A percentile compares a stretch with the other conserved stretches of the same genome.
Conservation (phyloP, 2,888 invertebrate genomes). For the Trachelus troglodyta region DNA sequence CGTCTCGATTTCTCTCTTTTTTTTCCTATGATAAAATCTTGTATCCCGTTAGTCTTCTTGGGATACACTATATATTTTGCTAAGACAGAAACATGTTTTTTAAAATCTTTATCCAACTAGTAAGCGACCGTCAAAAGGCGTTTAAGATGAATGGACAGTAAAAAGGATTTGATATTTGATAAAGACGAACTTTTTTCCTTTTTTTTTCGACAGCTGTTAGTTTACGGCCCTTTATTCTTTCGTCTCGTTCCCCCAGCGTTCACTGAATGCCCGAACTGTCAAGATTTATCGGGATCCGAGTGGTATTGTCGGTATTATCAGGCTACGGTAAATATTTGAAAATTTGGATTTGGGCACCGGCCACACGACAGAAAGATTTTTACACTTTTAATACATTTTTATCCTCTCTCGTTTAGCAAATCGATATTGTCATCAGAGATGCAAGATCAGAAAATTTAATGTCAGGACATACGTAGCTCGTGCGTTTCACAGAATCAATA, state of each 20-base stretch:
- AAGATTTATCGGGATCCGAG: slow-evolving; percentile 27
- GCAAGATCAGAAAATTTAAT: neutral
- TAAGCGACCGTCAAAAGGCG: neutral
- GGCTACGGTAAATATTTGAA: slow-evolving; percentile 41
- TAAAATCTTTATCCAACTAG: too few relatives aligned
- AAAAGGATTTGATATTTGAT: slow-evolving; percentile 5
- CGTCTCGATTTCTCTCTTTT: neutral
- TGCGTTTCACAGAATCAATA: neutral
- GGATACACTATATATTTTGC: neutral
- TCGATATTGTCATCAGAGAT: neutral
- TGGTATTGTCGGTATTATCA: slow-evolving; percentile 14
- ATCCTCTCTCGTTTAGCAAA: neutral
- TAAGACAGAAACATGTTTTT: neutral
- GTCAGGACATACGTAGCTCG: neutral
- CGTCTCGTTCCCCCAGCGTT: slow-evolving; percentile 10
- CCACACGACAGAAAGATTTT: neutral
- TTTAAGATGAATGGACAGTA: slow-evolving; percentile 12
- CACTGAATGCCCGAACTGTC: slow-evolving; percentile 55
- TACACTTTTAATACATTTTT: neutral
- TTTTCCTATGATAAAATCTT: neutral
- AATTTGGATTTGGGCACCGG: neutral
- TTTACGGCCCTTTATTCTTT: slow-evolving; percentile 47
- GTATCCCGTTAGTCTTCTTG: neutral
- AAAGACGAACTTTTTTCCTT: neutral
- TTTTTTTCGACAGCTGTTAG: slow-evolving; percentile 43